These are phyloP conservation scores for Aphelenchoides besseyi DNA, from an alignment of 1,140 invertebrate species.

Conservation along the genomic window DNA sequence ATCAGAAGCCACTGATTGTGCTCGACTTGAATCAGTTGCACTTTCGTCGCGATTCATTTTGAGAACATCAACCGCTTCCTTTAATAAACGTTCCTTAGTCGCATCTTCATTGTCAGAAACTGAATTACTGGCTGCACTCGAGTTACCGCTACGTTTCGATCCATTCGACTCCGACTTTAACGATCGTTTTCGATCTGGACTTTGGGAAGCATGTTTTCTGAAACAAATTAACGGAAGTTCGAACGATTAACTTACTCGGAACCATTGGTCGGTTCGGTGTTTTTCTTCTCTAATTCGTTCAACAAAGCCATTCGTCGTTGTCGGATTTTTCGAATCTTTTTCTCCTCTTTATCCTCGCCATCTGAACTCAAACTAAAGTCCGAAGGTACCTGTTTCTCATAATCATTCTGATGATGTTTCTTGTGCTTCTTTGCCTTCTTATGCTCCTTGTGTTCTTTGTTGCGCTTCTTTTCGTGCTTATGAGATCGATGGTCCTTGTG, in stretches of 20 bases:
- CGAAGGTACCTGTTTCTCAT: not conserved
- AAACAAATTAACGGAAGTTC: conserved; percentile 16
- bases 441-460: conserved; percentile 25
- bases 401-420: conserved; percentile 22
- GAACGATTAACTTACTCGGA: not conserved
- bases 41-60: not conserved
- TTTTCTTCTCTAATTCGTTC: conserved; percentile 32
- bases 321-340: conserved; percentile 30
- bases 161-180: conserved; percentile 14
- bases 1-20: not conserved
- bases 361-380: conserved; percentile 24
- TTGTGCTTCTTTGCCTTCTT: conserved; percentile 35
- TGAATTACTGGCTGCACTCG: conserved; percentile 19
- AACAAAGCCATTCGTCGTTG: conserved; percentile 27
- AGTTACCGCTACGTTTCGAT: conserved; percentile 21
- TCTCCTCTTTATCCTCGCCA: conserved; percentile 29
- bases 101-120: not conserved
- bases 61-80: not conserved
- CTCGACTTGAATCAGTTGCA: not conserved
- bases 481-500: not conserved
- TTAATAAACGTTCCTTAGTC: conserved; percentile 3
- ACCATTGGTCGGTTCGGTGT: not conserved
- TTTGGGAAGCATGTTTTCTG: conserved; percentile 2
- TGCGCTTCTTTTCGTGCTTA: conserved; percentile 13
- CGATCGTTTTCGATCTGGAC: not conserved